Percentiles rank a stretch among this genome's conserved stretches.
These are phyloP conservation scores for Phataginus tricuspis DNA, from an alignment of 2,797 vertebrate species.

Conservation along the genomic window DNA sequence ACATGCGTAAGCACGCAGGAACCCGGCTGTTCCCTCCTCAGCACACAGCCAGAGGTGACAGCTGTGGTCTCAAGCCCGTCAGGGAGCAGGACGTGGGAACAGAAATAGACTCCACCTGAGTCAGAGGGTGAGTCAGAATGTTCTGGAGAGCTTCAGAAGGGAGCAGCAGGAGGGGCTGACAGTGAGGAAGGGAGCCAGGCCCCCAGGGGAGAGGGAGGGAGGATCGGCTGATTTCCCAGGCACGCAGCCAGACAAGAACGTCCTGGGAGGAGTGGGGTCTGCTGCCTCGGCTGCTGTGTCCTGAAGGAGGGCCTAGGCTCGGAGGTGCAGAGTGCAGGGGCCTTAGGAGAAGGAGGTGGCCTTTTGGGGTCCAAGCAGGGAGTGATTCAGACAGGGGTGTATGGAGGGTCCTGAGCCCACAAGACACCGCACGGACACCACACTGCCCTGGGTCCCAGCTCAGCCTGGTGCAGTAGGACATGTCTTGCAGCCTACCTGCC, in stretches of 20 bases:
- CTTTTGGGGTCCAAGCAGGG: neutral
- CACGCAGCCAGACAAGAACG: neutral
- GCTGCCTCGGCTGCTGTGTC: neutral
- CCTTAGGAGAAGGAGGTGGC: neutral
- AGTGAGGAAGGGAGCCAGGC: constrained; percentile 53
- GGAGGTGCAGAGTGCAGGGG: neutral
- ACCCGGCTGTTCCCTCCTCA: neutral
- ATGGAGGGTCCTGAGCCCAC: too few relatives aligned
- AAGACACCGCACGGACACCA: too few relatives aligned
- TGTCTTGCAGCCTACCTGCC: neutral
- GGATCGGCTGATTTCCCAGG: neutral
- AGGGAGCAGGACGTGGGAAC: constrained; percentile 57
- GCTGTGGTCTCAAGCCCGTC: constrained; percentile 20
- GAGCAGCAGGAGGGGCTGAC: constrained; percentile 59
- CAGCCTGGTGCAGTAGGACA: accelerated
- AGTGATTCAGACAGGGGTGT: neutral
- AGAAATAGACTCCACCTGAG: constrained; percentile 75
- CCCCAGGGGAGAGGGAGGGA: constrained; percentile 42
- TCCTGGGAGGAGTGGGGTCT: neutral
- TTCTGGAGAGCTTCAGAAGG: constrained; percentile 62
- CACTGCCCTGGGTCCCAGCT: neutral
- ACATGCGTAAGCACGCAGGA: neutral
- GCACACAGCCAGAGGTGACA: neutral
- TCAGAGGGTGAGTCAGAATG: constrained; percentile 74
- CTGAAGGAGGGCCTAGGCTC: neutral